Evolutionary conservation across 2,113 vertebrate species (phyloP).

Genomic region (Scomber japonicus): DNA sequence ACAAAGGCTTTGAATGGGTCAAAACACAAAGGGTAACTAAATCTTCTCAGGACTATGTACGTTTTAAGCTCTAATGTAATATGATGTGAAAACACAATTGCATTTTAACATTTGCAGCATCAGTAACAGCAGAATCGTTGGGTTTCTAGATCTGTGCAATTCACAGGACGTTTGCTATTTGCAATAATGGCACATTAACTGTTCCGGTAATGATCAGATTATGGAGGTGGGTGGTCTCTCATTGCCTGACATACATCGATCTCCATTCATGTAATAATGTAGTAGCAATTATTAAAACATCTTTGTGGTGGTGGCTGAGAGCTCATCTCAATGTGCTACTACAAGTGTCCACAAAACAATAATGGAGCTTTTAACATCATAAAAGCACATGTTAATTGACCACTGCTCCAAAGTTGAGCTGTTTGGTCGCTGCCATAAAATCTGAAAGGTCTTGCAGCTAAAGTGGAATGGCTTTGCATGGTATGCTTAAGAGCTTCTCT

Average conservation of each 20-base stretch:
- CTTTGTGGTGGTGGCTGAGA: slow-evolving; percentile 46
- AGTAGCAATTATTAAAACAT: slow-evolving; percentile 54
- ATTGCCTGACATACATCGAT: slow-evolving; percentile 9
- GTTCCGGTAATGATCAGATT: slow-evolving; percentile 10
- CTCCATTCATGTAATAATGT: slow-evolving; percentile 38
- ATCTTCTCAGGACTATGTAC: slow-evolving; percentile 63
- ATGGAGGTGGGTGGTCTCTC: slow-evolving; percentile 9
- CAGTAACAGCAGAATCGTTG: not conserved
- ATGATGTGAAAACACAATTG: slow-evolving; percentile 3
- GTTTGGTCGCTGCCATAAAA: slow-evolving; percentile 59
- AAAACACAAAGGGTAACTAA: slow-evolving; percentile 23
- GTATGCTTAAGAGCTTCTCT: slow-evolving; percentile 66
- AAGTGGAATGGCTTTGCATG: slow-evolving; percentile 79
- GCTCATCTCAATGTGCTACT: slow-evolving; percentile 36
- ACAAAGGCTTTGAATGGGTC: slow-evolving; percentile 13
- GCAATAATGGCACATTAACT: slow-evolving; percentile 11
- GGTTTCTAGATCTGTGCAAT: slow-evolving; percentile 9
- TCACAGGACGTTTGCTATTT: slow-evolving; percentile 31
- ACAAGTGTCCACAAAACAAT: slow-evolving; percentile 15
- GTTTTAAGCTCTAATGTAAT: slow-evolving; percentile 26
- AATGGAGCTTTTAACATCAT: slow-evolving; percentile 54
- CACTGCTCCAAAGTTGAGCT: slow-evolving; percentile 31
- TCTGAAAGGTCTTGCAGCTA: slow-evolving; percentile 57
- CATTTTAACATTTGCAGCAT: slow-evolving; percentile 34
- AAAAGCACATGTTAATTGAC: slow-evolving; percentile 57